Evolutionary conservation across 2,113 vertebrate genomes (phyloP).

Genomic region (Oryzias melastigma): DNA sequence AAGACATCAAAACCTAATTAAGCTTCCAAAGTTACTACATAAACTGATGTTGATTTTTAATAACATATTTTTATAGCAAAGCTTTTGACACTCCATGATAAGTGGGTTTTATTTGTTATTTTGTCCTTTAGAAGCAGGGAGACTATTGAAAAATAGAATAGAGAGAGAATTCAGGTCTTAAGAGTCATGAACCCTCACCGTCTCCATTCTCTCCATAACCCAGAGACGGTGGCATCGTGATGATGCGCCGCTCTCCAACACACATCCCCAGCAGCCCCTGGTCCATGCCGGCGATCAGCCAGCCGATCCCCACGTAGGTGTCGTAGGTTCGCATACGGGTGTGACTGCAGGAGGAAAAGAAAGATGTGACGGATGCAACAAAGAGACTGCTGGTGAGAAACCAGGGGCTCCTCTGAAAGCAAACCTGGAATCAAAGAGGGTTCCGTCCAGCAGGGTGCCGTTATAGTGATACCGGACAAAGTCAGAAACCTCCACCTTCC

Average conservation of each 20-base stretch:
- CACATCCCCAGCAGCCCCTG: slow-evolving; percentile 97
- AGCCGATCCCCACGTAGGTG: slow-evolving; percentile 96
- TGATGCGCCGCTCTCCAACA: slow-evolving; percentile 89
- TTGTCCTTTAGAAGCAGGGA: too few relatives aligned
- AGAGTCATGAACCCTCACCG: slow-evolving; percentile 72
- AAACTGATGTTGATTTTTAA: too few relatives aligned
- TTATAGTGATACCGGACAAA: slow-evolving; percentile 97
- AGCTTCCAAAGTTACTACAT: too few relatives aligned
- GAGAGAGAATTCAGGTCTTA: not conserved
- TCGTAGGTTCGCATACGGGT: slow-evolving; percentile 95
- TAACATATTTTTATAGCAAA: too few relatives aligned
- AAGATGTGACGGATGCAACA: not conserved
- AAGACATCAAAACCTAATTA: not conserved
- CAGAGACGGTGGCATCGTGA: slow-evolving; percentile 92
- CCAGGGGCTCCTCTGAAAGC: not conserved
- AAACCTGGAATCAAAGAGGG: slow-evolving; percentile 96
- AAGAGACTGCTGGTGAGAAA: not conserved
- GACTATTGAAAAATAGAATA: too few relatives aligned
- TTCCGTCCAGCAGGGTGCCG: slow-evolving; percentile 94
- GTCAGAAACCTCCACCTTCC: slow-evolving; percentile 92
- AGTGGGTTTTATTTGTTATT: too few relatives aligned
- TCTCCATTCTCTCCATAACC: slow-evolving; percentile 95
- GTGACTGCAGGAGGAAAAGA: slow-evolving; percentile 74
- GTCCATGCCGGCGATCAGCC: slow-evolving; percentile 98
- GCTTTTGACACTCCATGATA: too few relatives aligned